These are phyloP conservation scores for Pseudomyrmex cubaensis DNA, from an alignment of 1,140 invertebrate species.

Conservation along the genomic window DNA sequence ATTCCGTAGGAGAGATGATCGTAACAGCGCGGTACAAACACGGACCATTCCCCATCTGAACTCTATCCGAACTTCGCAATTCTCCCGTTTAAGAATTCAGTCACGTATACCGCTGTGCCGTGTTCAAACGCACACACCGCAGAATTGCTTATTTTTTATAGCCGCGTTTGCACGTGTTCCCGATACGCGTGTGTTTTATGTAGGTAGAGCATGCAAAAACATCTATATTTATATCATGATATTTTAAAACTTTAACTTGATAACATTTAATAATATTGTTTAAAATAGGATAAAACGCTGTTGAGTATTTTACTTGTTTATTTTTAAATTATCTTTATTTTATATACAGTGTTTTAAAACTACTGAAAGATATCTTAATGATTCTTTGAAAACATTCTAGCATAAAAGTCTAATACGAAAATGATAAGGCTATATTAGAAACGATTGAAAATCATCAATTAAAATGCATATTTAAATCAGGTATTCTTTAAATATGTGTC, in stretches of 20 bases:
- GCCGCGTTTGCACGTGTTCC: conserved; percentile 49
- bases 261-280: neutral
- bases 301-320: no score
- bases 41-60: conserved; percentile 69
- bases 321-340: no score
- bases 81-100: conserved; percentile 65
- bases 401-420: no score
- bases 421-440: no score
- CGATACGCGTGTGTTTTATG: conserved; percentile 27
- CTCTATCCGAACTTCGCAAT: conserved; percentile 72
- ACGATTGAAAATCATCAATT: no score
- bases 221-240: conserved; percentile 11
- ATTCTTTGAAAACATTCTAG: no score
- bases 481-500: no score
- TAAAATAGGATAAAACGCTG: no score
- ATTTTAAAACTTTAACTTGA: conserved; percentile 5
- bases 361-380: no score
- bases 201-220: neutral
- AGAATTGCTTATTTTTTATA: conserved; percentile 72
- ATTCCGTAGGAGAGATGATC: conserved; percentile 53
- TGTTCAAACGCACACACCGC: conserved; percentile 56
- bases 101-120: conserved; percentile 62
- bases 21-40: conserved; percentile 60
- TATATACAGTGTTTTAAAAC: no score
- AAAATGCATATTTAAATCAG: no score